These are phyloP conservation scores for Rhinella marina DNA, from an alignment of 2,797 vertebrate species.

Conservation along the genomic window DNA sequence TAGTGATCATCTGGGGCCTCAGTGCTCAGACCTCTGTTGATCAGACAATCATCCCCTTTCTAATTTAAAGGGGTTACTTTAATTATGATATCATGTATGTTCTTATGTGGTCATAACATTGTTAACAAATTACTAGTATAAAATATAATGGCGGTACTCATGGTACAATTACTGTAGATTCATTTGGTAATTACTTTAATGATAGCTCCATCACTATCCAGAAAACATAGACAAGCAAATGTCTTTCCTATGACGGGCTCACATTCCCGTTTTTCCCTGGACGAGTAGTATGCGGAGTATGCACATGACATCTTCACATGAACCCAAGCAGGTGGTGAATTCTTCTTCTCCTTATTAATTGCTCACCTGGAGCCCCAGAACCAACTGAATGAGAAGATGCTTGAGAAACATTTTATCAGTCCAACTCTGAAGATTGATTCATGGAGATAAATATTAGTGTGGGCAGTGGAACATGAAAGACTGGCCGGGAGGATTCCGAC, in stretches of 20 bases:
- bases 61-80: neutral
- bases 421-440: constrained; percentile 61
- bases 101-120: neutral
- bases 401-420: constrained; percentile 1
- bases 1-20: no score
- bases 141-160: no score
- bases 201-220: neutral
- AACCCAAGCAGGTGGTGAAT: constrained; percentile 36
- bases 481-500: constrained; percentile 14
- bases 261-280: neutral
- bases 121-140: neutral
- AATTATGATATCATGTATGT: neutral
- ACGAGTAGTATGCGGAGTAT: neutral
- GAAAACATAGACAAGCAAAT: neutral
- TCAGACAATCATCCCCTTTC: no score
- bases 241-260: neutral
- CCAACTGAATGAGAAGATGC: neutral
- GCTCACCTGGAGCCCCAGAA: constrained; percentile 15
- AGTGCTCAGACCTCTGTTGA: no score
- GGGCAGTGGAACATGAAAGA: constrained; percentile 29
- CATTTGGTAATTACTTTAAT: neutral
- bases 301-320: neutral
- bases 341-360: constrained; percentile 29
- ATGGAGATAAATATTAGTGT: constrained; percentile 36
- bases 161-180: neutral